phyloP scores from a whole-genome alignment of 1,140 invertebrate genomes.

The Panagrolaimus sp. region DNA sequence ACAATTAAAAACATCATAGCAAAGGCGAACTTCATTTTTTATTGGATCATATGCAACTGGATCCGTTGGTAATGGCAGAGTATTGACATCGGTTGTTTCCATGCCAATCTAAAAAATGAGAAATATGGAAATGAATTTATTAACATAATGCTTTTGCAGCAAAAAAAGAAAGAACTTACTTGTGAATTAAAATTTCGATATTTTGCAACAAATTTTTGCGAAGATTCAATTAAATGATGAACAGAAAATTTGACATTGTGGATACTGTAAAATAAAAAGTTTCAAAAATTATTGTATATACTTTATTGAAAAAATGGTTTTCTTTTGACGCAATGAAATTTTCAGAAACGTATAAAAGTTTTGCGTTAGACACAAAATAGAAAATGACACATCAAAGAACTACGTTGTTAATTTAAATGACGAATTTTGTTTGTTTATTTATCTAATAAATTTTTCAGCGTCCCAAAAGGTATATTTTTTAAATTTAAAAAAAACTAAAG shows the following conservation, averaged over 20 bases:
- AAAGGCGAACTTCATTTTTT: conserved; percentile 13
- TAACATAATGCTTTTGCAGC: too few species aligned
- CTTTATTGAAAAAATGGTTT: too few species aligned
- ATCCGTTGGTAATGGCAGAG: conserved; percentile 25
- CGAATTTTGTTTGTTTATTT: too few species aligned
- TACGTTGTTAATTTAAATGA: too few species aligned
- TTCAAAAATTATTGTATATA: conserved; percentile 6
- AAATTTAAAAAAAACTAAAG: too few species aligned
- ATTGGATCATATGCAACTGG: conserved; percentile 22
- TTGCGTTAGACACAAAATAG: too few species aligned
- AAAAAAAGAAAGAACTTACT: not conserved
- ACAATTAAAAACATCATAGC: not conserved
- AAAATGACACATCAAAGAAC: too few species aligned
- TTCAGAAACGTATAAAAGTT: too few species aligned
- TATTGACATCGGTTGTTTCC: conserved; percentile 18
- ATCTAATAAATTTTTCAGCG: too few species aligned
- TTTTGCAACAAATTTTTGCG: conserved; percentile 24
- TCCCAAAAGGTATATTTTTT: too few species aligned
- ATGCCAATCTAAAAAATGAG: conserved; percentile 20
- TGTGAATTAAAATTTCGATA: conserved; percentile 20
- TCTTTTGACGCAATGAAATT: too few species aligned
- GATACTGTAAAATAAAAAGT: conserved; percentile 32
- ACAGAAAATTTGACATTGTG: conserved; percentile 41
- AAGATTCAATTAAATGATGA: conserved; percentile 31
- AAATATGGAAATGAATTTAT: not conserved